Evolutionary conservation across 2,888 invertebrate genomes (phyloP), one percentile per base, ranked within the genome.

Genomic region (Campoplex capitator): DNA sequence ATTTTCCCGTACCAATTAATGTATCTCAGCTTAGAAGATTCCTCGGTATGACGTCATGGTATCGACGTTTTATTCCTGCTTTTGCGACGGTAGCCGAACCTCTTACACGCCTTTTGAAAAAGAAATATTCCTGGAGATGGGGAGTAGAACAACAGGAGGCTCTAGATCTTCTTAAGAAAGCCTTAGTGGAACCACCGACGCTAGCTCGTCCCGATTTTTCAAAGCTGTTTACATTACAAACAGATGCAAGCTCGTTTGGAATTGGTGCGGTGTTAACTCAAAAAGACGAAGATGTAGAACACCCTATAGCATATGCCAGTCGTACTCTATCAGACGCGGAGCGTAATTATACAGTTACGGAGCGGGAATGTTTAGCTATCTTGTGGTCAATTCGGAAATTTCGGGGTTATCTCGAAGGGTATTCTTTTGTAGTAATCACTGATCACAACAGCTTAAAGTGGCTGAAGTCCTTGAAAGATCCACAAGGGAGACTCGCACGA

Each of bases 341-440:
- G n/a, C 28, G 75, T 18, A 88, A 88, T 18, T 90, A 89, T 32
- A 67, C 83, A 0, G 68, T 71, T 0, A 88, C 89, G 0, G 89
- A 90, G 18, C 82, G 82, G 0, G 90, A 90, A n/a, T 89, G 88
- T 23, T 56, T 88, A 1, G 88, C 87, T 0, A 86, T 89, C 0
- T n/a, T 89, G 0, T 89, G 88, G 88, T 81, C 88, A 0, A 73
- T 87, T 0, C 32, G 45, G 0, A 88, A 88, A 4, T 81, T 84
- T 45, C 79, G 86, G 0, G 54, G 74, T 0, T 90, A 89, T 45
- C 75, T 89, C 0, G 81, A 88, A 51, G 85, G 85, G 0, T 84
- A 82, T 3, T 28, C n/a, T 0, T 90, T 90, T 28, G 89, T 88
- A 0, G 90, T 91, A 0, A 73, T 89, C 1, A 91, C 91, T 0